Evolutionary conservation across 2,797 vertebrate genomes (phyloP), one percentile per base, ranked within the genome.

Genomic region (Myiothlypis chrysogaster): DNA sequence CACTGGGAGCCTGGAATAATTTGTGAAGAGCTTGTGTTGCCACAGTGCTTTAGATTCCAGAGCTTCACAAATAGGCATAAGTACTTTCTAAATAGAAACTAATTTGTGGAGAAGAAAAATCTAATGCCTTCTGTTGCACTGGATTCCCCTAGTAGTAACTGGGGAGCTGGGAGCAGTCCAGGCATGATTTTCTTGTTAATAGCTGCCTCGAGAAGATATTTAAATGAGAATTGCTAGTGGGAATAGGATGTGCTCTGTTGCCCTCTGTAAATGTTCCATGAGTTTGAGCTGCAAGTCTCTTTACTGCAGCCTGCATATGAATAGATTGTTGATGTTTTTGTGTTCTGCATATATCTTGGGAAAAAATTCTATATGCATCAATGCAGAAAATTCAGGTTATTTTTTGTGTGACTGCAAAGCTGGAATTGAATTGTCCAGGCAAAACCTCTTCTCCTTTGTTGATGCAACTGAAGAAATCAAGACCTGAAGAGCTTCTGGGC

Each of bases 111-210:
- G 82, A 78, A 81, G 56, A 90, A 90, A 84, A 87, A 43, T 25
- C 11, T 68, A 64, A 73, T 83, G 60, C 60, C 35, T 91, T 93
- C 35, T 35, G 13, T 64, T 83, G 78, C 35, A 14, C 46, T 94
- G 57, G 47, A 68, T 89, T 95, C 56, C 64, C 73, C 37, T 46
- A 52, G 59, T 56, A 80, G 55, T 85, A 87, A 52, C 44, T 35
- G 41, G 47, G 57, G 78, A 89, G n/a, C 64, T 79, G 69, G 71
- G 64, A 90, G 43, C 68, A 85, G 61, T 75, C 68, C 84, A 83
- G 82, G 69, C 69, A 81, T 75, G 71, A 77, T 96, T 95, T 95
- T 75, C 81, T 89, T 92, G 35, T 83, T 94, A 94, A 91, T 91
- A 92, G 59, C 72, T 94, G 69, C 44, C 61, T 87, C 59, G 91